Percentiles rank a stretch among this genome's conserved stretches.
phyloP scores from a whole-genome alignment of 2,888 invertebrate genomes.

The Hirtodrosophila duncani region DNA sequence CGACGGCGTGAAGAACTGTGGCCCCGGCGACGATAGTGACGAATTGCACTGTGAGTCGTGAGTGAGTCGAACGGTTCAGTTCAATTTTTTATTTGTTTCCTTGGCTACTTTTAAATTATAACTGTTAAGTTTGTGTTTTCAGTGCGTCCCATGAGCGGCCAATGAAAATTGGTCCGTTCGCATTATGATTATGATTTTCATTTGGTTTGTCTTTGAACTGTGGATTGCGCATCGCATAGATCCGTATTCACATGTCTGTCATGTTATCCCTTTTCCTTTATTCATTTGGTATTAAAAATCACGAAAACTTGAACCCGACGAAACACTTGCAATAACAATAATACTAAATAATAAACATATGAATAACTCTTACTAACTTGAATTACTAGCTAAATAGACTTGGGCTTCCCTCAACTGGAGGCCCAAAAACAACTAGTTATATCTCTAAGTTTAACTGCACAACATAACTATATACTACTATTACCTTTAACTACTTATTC shows the following conservation, averaged over 20 bases:
- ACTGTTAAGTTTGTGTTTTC: slow-evolving; percentile 41
- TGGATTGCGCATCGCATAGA: slow-evolving; percentile 18
- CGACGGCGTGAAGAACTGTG: slow-evolving; percentile 89
- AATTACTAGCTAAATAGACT: slow-evolving; percentile 25
- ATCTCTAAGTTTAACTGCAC: slow-evolving; percentile 32
- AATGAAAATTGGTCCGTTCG: slow-evolving; percentile 26
- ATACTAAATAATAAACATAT: slow-evolving; percentile 38
- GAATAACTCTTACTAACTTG: slow-evolving; percentile 19
- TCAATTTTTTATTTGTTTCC: slow-evolving; percentile 76
- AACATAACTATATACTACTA: slow-evolving; percentile 17
- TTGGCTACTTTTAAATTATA: slow-evolving; percentile 36
- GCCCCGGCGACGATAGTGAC: slow-evolving; percentile 79
- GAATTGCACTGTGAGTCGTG: slow-evolving; percentile 80
- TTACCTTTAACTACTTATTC: slow-evolving; percentile 12
- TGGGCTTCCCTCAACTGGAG: too few relatives aligned
- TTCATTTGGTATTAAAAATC: slow-evolving; percentile 49
- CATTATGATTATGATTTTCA: slow-evolving; percentile 18
- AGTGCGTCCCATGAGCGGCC: slow-evolving; percentile 39
- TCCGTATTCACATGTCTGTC: slow-evolving; percentile 16
- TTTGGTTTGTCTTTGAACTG: slow-evolving; percentile 15
- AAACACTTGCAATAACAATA: slow-evolving; percentile 75
- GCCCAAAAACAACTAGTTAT: slow-evolving; percentile 9
- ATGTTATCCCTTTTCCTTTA: slow-evolving; percentile 33
- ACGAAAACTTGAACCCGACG: slow-evolving; percentile 78
- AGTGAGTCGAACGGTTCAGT: slow-evolving; percentile 80